Evolutionary conservation across 2,113 vertebrate genomes (phyloP).

Genomic region (Zootoca vivipara): DNA sequence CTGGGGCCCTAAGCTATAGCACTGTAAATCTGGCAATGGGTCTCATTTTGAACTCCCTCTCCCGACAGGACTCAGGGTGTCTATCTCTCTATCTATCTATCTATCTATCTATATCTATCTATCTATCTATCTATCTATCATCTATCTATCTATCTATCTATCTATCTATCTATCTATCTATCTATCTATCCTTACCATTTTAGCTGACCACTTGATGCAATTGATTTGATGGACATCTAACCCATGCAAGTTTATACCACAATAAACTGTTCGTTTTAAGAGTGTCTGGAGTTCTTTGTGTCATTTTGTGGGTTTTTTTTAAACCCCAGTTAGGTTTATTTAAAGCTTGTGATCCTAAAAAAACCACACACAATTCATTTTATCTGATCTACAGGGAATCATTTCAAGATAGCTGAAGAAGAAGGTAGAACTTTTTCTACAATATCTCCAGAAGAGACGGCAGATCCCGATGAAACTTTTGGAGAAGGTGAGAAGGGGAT

Average conservation of each 20-base stretch:
- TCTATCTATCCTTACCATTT: no score
- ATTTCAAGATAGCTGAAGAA: constrained; percentile 14
- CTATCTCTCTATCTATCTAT: no score
- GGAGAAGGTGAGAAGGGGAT: constrained; percentile 59
- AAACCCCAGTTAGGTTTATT: no score
- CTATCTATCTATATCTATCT: no score
- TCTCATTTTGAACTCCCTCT: no score
- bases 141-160: no score
- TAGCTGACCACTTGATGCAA: not conserved
- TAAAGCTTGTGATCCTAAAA: no score
- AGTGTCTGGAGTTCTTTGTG: not conserved
- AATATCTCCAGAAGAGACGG: not conserved
- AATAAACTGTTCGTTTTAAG: not conserved
- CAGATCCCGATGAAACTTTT: constrained; percentile 16
- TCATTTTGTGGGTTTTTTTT: not conserved
- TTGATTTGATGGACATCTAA: not conserved
- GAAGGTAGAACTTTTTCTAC: constrained; percentile 22
- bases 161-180: no score
- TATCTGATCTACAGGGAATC: constrained; percentile 41
- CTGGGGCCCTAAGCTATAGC: no score
- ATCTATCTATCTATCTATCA: no score
- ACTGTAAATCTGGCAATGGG: no score
- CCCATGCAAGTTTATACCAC: not conserved
- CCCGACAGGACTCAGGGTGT: not conserved
- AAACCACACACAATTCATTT: not conserved